Base-by-base conservation (phyloP, 2,113 vertebrate species). In the Lonchura striata region DNA sequence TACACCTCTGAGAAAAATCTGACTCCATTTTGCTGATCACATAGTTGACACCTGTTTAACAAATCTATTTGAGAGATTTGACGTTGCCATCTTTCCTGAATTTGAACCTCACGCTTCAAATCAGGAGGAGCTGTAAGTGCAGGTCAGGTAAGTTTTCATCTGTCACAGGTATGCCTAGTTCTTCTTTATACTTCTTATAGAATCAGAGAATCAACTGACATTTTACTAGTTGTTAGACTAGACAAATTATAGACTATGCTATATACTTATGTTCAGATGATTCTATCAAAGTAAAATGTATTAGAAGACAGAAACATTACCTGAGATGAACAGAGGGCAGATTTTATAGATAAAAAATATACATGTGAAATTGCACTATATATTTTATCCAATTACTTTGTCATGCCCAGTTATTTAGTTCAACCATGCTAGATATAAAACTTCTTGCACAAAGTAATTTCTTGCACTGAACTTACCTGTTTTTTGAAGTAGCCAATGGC, bases 401-500 rank as follows among this genome's bases (percentile, higher is more conserved):
- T 37, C 35, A 23, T 0, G 2, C 30, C 31, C 33, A 65, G 6
- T 47, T 93, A 30, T 33, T 88, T 57, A 44, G 44, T 44, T 72
- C 13, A n/a, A 44, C 39, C 21, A 39, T 93, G 37, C 33, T 52
- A 84, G 28, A 81, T 49, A 33, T 20, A 63, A 63, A 56, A 49
- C 42, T 63, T 65, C 18, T 44, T 35, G 22, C 10, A 83, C 3
- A 3, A 65, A 71, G 41, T 27, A 25, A 74, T n/a, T 79, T 72
- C 63, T 68, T 74, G 70, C 15, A 33, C 8, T 52, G 60, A 97
- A 97, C 96, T 95, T 89, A 99, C 99, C 98, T 99, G 99, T 97
- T 99, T 99, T 97, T 99, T 99, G 97, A 99, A 99, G 97, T 99
- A 99, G 66, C 99, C 99, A 1, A 99, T 99, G 79, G 99, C 99